phyloP scores from a whole-genome alignment of 2,797 vertebrate genomes.

The Anniella stebbinsi region DNA sequence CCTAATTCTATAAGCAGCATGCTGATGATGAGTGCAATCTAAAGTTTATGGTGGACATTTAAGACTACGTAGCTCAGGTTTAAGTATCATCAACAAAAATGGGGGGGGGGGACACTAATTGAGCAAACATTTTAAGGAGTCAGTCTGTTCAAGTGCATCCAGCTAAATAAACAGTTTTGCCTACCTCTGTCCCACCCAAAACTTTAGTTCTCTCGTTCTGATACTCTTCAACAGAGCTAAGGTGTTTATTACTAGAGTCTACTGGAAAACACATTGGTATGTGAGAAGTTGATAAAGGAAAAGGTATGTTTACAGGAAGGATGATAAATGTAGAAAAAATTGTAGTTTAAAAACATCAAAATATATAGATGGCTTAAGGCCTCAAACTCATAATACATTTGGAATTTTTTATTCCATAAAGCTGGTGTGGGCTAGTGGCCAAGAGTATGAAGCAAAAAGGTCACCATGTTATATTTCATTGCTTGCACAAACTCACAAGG shows the following conservation, averaged over 20 bases:
- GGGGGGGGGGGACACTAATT: neutral
- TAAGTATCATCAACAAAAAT: neutral
- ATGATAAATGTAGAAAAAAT: neutral
- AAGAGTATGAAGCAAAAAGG: neutral
- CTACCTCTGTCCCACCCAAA: neutral
- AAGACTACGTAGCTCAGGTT: neutral
- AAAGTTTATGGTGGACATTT: neutral
- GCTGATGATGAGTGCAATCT: neutral
- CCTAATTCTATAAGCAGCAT: no score
- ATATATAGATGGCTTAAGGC: neutral
- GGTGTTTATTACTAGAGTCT: neutral
- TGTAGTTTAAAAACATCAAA: neutral
- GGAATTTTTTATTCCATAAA: neutral
- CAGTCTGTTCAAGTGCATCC: neutral
- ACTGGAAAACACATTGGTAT: no score
- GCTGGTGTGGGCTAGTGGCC: neutral
- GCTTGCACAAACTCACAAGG: neutral
- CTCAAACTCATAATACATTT: neutral
- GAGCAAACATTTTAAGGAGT: neutral
- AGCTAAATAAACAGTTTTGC: neutral
- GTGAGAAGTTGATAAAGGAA: neutral
- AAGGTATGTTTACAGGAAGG: no score
- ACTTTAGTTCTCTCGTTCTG: neutral
- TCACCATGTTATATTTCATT: neutral
- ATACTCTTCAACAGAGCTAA: neutral